A percentile compares a stretch with the other conserved stretches of the same genome.
These are phyloP conservation scores for Sander lucioperca DNA, from an alignment of 2,113 vertebrate species.

Conservation along the genomic window DNA sequence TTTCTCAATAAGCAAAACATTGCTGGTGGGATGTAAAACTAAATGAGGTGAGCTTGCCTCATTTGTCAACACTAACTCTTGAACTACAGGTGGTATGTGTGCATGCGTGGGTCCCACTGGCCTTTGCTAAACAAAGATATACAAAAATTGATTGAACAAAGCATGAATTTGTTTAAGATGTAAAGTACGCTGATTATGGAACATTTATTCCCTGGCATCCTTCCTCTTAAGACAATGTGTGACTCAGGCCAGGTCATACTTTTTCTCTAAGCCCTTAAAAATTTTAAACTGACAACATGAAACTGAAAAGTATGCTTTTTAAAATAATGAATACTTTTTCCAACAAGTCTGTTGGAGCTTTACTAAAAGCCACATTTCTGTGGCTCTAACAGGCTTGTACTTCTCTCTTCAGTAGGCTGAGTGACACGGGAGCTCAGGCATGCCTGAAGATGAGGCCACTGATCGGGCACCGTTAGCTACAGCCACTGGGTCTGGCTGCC, in stretches of 20 bases:
- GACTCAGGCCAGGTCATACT: not conserved
- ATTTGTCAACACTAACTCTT: not conserved
- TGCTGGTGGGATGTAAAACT: not conserved
- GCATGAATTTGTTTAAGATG: no score
- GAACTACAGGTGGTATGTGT: not conserved
- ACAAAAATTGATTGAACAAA: not conserved
- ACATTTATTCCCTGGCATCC: no score
- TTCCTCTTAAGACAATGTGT: not conserved
- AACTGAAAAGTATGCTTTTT: no score
- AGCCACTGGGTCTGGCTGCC: constrained; percentile 26
- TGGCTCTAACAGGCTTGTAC: constrained; percentile 27
- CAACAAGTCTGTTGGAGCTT: constrained; percentile 6
- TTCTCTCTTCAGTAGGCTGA: constrained; percentile 35
- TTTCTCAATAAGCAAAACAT: not conserved
- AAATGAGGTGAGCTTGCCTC: not conserved
- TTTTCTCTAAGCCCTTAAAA: not conserved
- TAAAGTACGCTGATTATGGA: not conserved
- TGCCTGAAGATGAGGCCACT: constrained; percentile 43
- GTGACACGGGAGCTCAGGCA: constrained; percentile 34
- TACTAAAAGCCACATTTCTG: constrained; percentile 20
- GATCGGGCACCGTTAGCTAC: constrained; percentile 26
- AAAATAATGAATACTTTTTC: no score
- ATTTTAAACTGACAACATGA: no score
- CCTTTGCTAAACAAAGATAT: not conserved
- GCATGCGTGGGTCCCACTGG: not conserved